A percentile compares a stretch with the other conserved stretches of the same genome.
Evolutionary conservation across 2,888 invertebrate species (phyloP).

Genomic region (Metalampra italica): DNA sequence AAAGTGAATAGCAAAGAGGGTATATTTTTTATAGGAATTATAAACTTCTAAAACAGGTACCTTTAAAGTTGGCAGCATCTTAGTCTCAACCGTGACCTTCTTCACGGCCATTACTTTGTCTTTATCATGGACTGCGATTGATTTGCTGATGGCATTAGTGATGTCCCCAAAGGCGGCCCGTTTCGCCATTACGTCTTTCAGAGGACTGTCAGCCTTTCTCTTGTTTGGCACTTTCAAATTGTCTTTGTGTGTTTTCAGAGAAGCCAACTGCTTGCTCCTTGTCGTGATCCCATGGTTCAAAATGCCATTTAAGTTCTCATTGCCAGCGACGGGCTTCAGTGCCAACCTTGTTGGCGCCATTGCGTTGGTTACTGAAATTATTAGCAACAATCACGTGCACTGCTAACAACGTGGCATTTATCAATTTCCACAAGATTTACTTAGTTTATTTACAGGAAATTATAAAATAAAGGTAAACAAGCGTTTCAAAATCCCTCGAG

Average conservation of each 20-base stretch:
- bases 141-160: constrained; percentile 83
- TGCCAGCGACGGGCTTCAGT: constrained; percentile 65
- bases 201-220: constrained; percentile 89
- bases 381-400: constrained; percentile 45
- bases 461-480: constrained; percentile 39
- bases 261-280: constrained; percentile 78
- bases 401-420: constrained; percentile 21
- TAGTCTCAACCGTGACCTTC: constrained; percentile 72
- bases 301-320: constrained; percentile 65
- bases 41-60: too few species aligned
- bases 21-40: too few species aligned
- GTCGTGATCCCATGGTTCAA: constrained; percentile 77
- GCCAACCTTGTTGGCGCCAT: constrained; percentile 83
- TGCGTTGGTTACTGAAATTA: constrained; percentile 47
- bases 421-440: constrained; percentile 14
- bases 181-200: constrained; percentile 86
- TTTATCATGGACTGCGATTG: constrained; percentile 52
- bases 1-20: constrained; percentile 7
- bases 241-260: constrained; percentile 65
- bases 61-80: constrained; percentile 70
- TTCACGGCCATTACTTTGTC: constrained; percentile 60
- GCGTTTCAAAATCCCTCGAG: constrained; percentile 44
- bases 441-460: constrained; percentile 14
- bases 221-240: constrained; percentile 79
- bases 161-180: constrained; percentile 92